Percentiles rank a stretch among this genome's conserved stretches.
phyloP scores from a whole-genome alignment of 2,797 vertebrate species.

The Avahi laniger region DNA sequence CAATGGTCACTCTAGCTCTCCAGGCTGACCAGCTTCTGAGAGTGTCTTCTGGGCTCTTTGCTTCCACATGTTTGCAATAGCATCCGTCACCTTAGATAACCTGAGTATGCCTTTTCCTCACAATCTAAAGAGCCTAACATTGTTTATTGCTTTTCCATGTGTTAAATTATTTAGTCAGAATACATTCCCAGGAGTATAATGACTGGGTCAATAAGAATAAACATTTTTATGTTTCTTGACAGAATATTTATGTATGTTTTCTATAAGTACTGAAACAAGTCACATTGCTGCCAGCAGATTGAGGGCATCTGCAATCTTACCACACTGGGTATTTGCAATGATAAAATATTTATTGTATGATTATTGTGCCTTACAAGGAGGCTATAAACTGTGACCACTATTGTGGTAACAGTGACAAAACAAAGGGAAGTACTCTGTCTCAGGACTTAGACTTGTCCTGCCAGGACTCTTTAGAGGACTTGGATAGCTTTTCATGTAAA shows the following conservation, averaged over 20 bases:
- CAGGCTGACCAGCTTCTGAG: background rate
- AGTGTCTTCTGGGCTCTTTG: background rate
- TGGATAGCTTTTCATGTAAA: background rate
- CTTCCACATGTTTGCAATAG: background rate
- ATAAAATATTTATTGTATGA: constrained; percentile 4
- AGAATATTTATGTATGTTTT: constrained; percentile 58
- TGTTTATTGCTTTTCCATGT: constrained; percentile 3
- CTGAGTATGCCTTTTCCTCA: background rate
- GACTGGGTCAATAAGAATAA: constrained; percentile 55
- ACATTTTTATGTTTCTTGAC: constrained; percentile 44
- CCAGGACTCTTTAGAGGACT: background rate
- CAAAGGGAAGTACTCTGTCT: background rate
- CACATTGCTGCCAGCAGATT: background rate
- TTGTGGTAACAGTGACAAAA: background rate
- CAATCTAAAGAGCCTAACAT: background rate
- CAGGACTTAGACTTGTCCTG: background rate
- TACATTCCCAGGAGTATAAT: constrained; percentile 26
- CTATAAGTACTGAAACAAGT: constrained; percentile 33
- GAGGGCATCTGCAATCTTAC: background rate
- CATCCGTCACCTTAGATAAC: background rate
- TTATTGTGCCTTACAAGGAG: background rate
- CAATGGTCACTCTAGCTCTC: accelerated
- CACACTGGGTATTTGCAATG: background rate
- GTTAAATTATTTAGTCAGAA: constrained; percentile 45
- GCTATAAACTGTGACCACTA: background rate